Base-by-base conservation (phyloP, 1,140 invertebrate genomes). In the Sinonovacula constricta region DNA sequence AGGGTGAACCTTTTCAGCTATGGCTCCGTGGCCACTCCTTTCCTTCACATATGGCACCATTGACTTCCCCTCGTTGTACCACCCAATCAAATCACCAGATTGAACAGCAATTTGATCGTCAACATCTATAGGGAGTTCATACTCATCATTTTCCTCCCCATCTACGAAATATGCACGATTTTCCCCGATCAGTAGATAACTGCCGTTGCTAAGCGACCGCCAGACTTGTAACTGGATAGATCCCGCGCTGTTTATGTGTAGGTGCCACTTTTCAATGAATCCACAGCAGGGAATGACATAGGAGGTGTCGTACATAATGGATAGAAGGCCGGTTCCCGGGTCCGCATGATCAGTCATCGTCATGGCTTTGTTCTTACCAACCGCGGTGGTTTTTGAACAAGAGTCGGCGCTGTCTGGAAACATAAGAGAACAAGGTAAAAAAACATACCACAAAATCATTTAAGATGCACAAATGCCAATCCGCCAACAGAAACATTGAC, bases 191-290 rank as follows among this genome's bases (percentile, higher is more conserved):
- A 74, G 31, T 1, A n/a, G 36, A 24, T 65, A 74, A 7, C 54
- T 45, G 22, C 71, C 71, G 12, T 39, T 74, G 1, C 71, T 60
- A 28, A 74, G 24, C 24, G 59, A n/a, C 4, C 71, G 71, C 71
- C 71, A 74, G 3, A 74, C 33, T 56, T 74, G 71, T 14, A 65
- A 65, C 4, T 34, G n/a, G 4, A 74, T 65, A 45, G 45, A 51
- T 53, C 71, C 71, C 18, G 71, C 59, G n/a, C 65, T 74, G 22
- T 74, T 74, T 3, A 74, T 74, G n/a, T 74, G 65, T 4, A 31
- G 28, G 15, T 45, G 34, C 71, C 71, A 74, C 36, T 65, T 30
- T 54, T 59, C 59, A 3, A 74, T 54, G 2, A 49, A 31, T 15
- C 71, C 71, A 49, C 71, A 74, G 22, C 71, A 74, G 26, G 59